A percentile compares a stretch with the other conserved stretches of the same genome.
These are phyloP conservation scores for Podarcis muralis DNA, from an alignment of 2,113 vertebrate genomes.

Conservation along the genomic window DNA sequence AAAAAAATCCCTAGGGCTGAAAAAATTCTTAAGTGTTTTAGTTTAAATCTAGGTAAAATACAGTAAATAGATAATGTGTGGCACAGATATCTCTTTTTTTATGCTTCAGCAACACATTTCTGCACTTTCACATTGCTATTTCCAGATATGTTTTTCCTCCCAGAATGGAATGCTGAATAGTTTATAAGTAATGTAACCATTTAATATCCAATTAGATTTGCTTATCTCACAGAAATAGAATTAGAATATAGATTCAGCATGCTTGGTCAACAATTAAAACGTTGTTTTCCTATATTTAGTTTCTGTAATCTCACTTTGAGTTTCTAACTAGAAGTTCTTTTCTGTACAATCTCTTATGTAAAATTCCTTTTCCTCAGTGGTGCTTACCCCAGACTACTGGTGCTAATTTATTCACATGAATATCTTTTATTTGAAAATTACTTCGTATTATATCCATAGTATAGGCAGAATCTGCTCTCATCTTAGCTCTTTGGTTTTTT, in stretches of 20 bases:
- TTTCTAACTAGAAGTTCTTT: conserved; percentile 16
- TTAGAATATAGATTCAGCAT: background rate
- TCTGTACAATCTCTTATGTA: background rate
- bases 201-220: background rate
- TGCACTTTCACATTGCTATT: background rate
- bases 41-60: conserved; percentile 49
- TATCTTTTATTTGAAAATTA: too few relatives aligned
- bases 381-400: background rate
- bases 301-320: background rate
- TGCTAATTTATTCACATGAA: accelerated
- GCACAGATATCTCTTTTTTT: conserved; percentile 1
- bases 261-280: background rate
- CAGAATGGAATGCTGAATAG: background rate
- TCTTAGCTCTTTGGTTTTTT: background rate
- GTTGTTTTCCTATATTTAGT: background rate
- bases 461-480: conserved; percentile 6
- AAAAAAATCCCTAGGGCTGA: accelerated
- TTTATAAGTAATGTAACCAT: conserved; percentile 25
- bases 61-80: background rate
- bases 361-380: background rate
- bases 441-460: background rate
- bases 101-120: background rate
- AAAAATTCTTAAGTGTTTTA: conserved; percentile 28
- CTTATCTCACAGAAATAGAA: background rate
- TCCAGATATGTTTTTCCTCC: background rate